Evolutionary conservation across 2,797 vertebrate species (phyloP).

Genomic region (Gymnoscopelus microlampas): DNA sequence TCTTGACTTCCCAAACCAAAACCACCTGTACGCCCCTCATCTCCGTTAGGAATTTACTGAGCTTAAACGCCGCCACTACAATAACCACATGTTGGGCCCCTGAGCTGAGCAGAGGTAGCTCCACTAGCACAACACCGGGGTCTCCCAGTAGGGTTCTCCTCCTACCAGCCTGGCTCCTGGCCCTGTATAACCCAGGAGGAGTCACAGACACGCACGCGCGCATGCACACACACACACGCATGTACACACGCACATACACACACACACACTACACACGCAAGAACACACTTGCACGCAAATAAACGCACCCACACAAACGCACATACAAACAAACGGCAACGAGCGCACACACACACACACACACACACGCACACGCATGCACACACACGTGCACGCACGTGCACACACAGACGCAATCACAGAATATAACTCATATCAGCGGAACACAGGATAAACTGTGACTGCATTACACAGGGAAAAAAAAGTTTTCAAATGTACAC

Average conservation of each 20-base stretch:
- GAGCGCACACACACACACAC: neutral
- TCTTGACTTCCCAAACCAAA: conserved; percentile 68
- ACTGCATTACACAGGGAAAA: too few species aligned
- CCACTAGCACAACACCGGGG: conserved; percentile 46
- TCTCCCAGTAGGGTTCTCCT: conserved; percentile 36
- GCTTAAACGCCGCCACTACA: conserved; percentile 74
- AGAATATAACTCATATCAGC: too few species aligned
- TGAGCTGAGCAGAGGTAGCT: conserved; percentile 39
- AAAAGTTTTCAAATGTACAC: neutral
- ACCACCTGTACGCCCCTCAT: conserved; percentile 75
- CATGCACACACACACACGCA: neutral
- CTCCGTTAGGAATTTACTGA: conserved; percentile 69
- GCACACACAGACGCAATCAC: too few species aligned
- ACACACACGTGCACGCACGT: too few species aligned
- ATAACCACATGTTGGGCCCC: conserved; percentile 67
- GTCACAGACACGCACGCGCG: conserved; percentile 9
- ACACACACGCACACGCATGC: too few species aligned
- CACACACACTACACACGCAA: neutral
- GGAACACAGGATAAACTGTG: too few species aligned
- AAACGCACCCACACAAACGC: neutral
- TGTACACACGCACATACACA: too few species aligned
- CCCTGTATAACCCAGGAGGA: conserved; percentile 24
- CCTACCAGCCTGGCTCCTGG: conserved; percentile 23
- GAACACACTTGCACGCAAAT: neutral
- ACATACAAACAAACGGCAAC: too few species aligned